Evolutionary conservation across 2,797 vertebrate genomes (phyloP), one percentile per base, ranked within the genome.

Genomic region (Sebastes melanostomus): DNA sequence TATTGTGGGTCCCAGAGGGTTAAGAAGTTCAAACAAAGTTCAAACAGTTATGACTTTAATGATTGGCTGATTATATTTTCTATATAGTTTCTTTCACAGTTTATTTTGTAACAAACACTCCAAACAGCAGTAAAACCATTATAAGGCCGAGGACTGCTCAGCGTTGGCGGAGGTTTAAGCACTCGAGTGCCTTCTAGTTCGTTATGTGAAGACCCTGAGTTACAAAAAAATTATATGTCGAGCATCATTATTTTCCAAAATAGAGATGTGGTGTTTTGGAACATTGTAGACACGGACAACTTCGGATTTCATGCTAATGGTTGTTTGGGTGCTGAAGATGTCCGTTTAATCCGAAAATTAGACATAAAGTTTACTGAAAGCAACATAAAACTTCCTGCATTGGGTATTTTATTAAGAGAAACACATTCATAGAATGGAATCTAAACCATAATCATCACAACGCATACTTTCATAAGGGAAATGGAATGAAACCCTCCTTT

Each of bases 191-290:
- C 29, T 50, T 68, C 42, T 3, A 18, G 14, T 72, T 81, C n/a
- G 42, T 75, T 77, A 69, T 25, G 11, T 30, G 67, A 62, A 38
- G 16, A 75, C 61, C 67, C 25, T 1, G 29, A 63, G 13, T 42
- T 12, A 3, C n/a, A 12, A 6, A 9, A 14, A 20, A 42, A 78
- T 61, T 0, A 58, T 12, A 25, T 7, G 6, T 24, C 0, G 1
- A 78, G 24, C 27, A 22, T 78, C 61, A 29, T 74, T 78, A 78
- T 70, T 75, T 59, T 50, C 25, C 13, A n/a, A n/a, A 72, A 38
- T 6, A 34, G 10, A 46, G 18, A 24, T 2, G 13, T n/a, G 62
- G 5, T 27, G 68, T 32, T 72, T 18, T 27, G 30, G 30, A 72
- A 56, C 32, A n/a, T 8, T 20, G 2, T 2, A 6, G 42, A 67